Percentiles rank a stretch among this genome's conserved stretches.
phyloP scores from a whole-genome alignment of 2,113 vertebrate genomes.

The Riparia riparia region DNA sequence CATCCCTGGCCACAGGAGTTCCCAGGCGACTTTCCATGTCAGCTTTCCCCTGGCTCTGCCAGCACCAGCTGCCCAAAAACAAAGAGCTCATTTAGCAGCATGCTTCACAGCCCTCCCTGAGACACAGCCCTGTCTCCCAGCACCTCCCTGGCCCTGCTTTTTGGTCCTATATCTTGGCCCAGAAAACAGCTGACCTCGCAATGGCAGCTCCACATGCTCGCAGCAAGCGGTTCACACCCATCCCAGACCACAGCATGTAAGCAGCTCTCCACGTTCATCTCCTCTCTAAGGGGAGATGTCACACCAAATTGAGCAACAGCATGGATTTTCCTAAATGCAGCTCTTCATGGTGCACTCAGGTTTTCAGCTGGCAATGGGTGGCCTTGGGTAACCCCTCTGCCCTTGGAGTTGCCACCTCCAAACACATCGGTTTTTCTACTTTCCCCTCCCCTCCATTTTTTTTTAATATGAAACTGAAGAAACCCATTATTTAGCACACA shows the following conservation, averaged over 20 bases:
- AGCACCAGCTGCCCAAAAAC: not conserved
- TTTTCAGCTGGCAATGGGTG: not conserved
- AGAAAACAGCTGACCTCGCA: not conserved
- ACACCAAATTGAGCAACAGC: not conserved
- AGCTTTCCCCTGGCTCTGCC: not conserved
- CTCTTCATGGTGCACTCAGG: not conserved
- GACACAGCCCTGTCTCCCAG: not conserved
- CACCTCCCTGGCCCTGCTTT: not conserved
- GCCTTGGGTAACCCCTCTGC: not conserved
- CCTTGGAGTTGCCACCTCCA: not conserved
- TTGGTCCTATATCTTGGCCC: not conserved
- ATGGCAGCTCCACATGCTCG: rapidly evolving
- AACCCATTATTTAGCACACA: constrained; percentile 7
- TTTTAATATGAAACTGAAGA: not conserved
- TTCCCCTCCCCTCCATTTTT: not conserved
- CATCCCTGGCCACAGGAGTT: not conserved
- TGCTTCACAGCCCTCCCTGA: not conserved
- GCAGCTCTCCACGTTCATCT: not conserved
- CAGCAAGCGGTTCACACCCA: rapidly evolving
- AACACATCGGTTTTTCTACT: not conserved
- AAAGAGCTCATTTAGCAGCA: constrained; percentile 12
- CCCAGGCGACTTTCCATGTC: not conserved
- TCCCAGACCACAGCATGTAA: not conserved
- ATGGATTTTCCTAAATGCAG: not conserved
- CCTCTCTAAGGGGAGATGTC: not conserved